These are phyloP conservation scores for Cantharis flavilabris DNA, from an alignment of 2,888 invertebrate genomes.

Conservation along the genomic window DNA sequence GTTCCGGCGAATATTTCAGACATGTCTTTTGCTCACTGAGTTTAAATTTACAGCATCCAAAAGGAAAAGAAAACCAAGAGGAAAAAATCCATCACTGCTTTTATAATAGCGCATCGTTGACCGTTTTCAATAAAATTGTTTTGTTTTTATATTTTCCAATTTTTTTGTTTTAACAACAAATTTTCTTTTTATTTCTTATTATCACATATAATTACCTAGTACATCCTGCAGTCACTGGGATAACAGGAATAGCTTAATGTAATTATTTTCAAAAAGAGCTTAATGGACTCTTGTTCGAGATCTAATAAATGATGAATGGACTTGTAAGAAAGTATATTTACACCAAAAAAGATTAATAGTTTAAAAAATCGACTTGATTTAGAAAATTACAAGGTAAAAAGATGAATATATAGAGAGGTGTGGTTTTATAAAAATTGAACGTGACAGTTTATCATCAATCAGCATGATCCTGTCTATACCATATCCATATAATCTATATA, in stretches of 20 bases:
- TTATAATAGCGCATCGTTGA: background rate
- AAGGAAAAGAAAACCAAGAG: background rate
- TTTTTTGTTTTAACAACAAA: background rate
- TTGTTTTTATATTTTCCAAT: background rate
- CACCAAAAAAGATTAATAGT: background rate
- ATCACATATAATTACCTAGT: background rate
- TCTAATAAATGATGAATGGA: background rate
- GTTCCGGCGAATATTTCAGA: slow-evolving; percentile 13
- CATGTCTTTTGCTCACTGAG: slow-evolving; percentile 5
- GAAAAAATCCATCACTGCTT: background rate
- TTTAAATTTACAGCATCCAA: slow-evolving; percentile 2
- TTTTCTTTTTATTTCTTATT: background rate
- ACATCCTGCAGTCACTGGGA: background rate
- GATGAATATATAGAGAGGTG: background rate
- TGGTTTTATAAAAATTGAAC: background rate
- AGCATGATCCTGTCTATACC: background rate
- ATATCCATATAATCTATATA: slow-evolving; percentile 1
- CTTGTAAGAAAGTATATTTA: background rate
- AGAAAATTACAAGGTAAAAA: background rate
- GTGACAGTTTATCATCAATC: slow-evolving; percentile 1
- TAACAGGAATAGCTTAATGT: background rate
- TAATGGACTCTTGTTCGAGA: background rate
- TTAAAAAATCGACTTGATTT: background rate
- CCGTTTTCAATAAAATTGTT: background rate
- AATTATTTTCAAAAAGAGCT: background rate